Base-by-base conservation (phyloP, 2,888 invertebrate genomes). In the Hofmannophila pseudospretella region DNA sequence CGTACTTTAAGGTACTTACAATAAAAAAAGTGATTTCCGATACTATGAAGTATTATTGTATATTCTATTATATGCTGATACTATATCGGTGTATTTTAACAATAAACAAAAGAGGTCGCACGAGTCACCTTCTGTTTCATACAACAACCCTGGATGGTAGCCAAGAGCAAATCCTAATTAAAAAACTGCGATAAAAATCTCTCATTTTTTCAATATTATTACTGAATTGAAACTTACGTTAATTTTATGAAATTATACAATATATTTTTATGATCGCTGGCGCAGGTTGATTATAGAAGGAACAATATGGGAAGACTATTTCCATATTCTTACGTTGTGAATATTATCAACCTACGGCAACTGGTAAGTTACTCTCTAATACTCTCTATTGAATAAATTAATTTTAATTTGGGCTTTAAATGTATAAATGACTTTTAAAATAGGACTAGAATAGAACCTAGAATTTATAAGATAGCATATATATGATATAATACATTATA, bases 141-240 rank as follows among this genome's bases (percentile, higher is more conserved):
- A 38, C 36, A 42, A 36, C 42, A 49, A 42, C 42, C 52, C 53
- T 67, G 64, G 67, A 61, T 34, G 23, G 32, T 10, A 25, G 64
- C 67, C 67, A 69, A 50, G 22, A 38, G 54, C 39, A 44, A 51
- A 45, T 43, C 36, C 51, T 58, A 63, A 60, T 64, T 59, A 65
- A 61, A 53, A 54, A 49, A 36, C 26, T 30, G 42, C 43, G 54
- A 66, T 62, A 51, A 50, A 45, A 48, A 43, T 36, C 27, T 14
- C 9, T 4, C 19, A 16, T 51, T 47, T 55, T 57, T 60, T 45
- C 56, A 62, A 49, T 40, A 59, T 52, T 54, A 53, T 47, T 39
- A 34, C 40, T 10, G 8, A 26, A 10, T 5, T n/a, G 8, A 23
- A 23, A 23, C n/a, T n/a, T 23, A n/a, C 16, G 5, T 16, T 16